Evolutionary conservation across 1,140 invertebrate genomes (phyloP).

Genomic region (Contarinia nasturtii): DNA sequence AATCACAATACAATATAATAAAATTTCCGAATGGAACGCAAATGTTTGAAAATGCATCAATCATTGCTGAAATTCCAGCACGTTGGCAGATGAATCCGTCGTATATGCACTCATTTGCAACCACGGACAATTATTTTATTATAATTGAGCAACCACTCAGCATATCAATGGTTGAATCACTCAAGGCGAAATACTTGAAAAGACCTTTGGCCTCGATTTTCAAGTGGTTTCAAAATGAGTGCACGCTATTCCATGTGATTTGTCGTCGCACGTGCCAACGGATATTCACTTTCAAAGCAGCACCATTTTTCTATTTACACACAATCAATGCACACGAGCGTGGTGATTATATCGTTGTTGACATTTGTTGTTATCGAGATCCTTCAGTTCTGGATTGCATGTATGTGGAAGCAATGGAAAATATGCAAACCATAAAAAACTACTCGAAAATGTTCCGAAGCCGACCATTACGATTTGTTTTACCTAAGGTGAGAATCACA

Average conservation of each 20-base stretch:
- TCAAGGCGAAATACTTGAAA: not conserved
- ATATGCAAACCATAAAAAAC: conserved; percentile 56
- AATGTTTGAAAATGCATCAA: conserved; percentile 40
- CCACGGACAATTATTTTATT: conserved; percentile 1
- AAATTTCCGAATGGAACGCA: conserved; percentile 39
- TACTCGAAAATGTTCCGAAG: conserved; percentile 62
- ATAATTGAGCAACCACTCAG: conserved; percentile 1
- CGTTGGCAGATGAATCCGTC: not conserved
- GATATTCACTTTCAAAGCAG: not conserved
- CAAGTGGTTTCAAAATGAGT: not conserved
- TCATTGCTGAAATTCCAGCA: not conserved
- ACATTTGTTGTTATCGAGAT: conserved; percentile 68
- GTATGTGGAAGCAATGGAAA: conserved; percentile 62
- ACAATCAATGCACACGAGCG: conserved; percentile 1
- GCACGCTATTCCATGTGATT: not conserved
- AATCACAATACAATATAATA: conserved; percentile 48
- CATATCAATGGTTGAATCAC: not conserved
- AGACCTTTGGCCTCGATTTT: not conserved
- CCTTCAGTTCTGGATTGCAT: conserved; percentile 67
- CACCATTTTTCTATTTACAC: conserved; percentile 1
- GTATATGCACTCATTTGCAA: conserved; percentile 2
- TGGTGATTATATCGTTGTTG: conserved; percentile 33
- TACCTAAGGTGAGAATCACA: no score
- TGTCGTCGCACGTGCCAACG: not conserved
- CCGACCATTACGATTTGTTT: conserved; percentile 48